Percentiles rank a stretch among this genome's conserved stretches.
Conservation (phyloP, 2,113 vertebrate species). For the Tympanuchus pallidicinctus region DNA sequence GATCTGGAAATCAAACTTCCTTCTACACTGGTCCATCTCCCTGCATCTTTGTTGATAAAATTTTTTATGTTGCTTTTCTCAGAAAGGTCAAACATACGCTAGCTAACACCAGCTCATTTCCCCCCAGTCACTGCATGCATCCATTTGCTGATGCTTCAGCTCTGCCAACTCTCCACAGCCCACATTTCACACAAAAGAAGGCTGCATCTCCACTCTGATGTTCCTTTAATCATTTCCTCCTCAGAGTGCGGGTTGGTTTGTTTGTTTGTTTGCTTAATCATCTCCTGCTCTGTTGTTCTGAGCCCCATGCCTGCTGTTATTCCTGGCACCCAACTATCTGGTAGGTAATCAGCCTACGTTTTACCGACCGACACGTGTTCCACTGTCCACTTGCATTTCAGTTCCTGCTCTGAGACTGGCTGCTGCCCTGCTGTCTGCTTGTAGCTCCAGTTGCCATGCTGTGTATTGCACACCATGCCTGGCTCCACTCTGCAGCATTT, state of each 20-base stretch:
- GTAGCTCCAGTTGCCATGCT: slow-evolving; percentile 5
- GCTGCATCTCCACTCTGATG: neutral
- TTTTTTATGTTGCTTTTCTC: neutral
- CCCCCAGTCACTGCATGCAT: neutral
- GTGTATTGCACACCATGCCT: neutral
- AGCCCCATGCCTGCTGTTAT: slow-evolving; percentile 47
- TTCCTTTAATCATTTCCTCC: neutral
- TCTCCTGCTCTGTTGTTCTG: neutral
- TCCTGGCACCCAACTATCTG: slow-evolving; percentile 34
- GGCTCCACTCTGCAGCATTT: neutral
- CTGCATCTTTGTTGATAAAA: neutral
- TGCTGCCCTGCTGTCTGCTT: neutral
- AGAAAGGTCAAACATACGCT: neutral
- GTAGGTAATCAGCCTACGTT: slow-evolving; percentile 40
- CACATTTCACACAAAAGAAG: neutral
- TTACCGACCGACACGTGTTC: slow-evolving; percentile 22
- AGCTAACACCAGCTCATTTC: neutral
- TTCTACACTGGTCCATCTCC: fast-evolving
- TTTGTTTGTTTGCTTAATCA: slow-evolving; percentile 37
- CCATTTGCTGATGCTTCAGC: neutral
- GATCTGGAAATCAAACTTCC: neutral
- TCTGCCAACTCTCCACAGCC: neutral
- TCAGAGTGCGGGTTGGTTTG: neutral
- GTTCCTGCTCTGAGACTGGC: slow-evolving; percentile 37
- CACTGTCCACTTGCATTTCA: slow-evolving; percentile 56